phyloP scores from a whole-genome alignment of 1,140 invertebrate genomes.

The Heliconius himera region DNA sequence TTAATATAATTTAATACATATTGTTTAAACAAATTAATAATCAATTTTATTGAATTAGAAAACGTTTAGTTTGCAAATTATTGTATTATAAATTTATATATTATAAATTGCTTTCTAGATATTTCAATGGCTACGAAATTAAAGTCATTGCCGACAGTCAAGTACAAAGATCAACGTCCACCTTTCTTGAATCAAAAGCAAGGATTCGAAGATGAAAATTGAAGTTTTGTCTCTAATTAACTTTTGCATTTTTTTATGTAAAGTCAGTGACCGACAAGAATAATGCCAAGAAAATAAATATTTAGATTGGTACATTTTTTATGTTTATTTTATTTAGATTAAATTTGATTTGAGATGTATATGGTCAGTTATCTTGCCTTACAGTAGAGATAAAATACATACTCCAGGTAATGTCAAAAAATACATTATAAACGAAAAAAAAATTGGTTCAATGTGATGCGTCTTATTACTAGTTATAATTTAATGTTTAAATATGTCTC shows the following conservation, averaged over 20 bases:
- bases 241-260: background rate
- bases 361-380: background rate
- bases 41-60: background rate
- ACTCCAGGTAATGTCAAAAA: too few relatives aligned
- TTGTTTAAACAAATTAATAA: background rate
- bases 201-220: background rate
- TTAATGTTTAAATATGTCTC: too few relatives aligned
- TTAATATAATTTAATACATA: too few relatives aligned
- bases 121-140: background rate
- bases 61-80: background rate
- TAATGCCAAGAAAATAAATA: too few relatives aligned
- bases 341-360: background rate
- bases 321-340: too few relatives aligned
- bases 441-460: too few relatives aligned
- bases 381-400: too few relatives aligned
- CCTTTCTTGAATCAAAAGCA: background rate
- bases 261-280: too few relatives aligned
- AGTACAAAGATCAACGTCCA: slow-evolving; percentile 12
- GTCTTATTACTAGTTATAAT: background rate
- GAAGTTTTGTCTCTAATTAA: background rate
- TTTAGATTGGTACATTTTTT: too few relatives aligned
- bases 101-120: background rate
- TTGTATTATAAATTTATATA: background rate
- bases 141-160: slow-evolving; percentile 15
- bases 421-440: background rate